Evolutionary conservation across 2,797 vertebrate species (phyloP).

Genomic region (Amazona ochrocephala): DNA sequence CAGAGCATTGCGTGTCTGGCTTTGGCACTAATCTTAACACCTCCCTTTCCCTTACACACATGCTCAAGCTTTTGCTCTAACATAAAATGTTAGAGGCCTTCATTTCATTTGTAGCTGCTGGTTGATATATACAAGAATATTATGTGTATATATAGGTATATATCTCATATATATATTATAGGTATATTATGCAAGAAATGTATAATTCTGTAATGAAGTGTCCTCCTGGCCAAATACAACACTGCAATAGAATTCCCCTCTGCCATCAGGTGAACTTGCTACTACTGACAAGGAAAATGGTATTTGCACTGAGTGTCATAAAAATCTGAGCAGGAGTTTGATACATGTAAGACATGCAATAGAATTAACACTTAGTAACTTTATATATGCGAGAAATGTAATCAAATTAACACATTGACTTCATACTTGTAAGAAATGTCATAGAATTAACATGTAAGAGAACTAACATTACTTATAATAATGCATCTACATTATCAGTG

Average conservation of each 20-base stretch:
- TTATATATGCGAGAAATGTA: background rate
- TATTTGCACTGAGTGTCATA: background rate
- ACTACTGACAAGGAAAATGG: background rate
- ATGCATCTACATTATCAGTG: background rate
- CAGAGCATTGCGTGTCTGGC: background rate
- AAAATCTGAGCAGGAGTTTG: background rate
- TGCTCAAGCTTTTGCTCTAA: background rate
- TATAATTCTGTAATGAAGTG: background rate
- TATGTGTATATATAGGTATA: background rate
- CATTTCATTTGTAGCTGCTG: background rate
- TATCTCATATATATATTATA: background rate
- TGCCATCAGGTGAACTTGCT: accelerated
- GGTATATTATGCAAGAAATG: background rate
- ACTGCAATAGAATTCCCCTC: background rate
- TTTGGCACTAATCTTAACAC: background rate
- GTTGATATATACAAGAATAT: background rate
- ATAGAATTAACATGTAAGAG: background rate
- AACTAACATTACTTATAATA: background rate
- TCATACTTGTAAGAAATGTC: background rate
- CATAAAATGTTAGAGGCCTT: background rate
- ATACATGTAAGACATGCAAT: background rate
- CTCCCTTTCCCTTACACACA: background rate
- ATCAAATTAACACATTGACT: background rate
- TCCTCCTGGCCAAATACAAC: background rate
- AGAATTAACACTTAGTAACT: background rate